Evolutionary conservation across 2,797 vertebrate species (phyloP).

Genomic region (Danio kyathit): DNA sequence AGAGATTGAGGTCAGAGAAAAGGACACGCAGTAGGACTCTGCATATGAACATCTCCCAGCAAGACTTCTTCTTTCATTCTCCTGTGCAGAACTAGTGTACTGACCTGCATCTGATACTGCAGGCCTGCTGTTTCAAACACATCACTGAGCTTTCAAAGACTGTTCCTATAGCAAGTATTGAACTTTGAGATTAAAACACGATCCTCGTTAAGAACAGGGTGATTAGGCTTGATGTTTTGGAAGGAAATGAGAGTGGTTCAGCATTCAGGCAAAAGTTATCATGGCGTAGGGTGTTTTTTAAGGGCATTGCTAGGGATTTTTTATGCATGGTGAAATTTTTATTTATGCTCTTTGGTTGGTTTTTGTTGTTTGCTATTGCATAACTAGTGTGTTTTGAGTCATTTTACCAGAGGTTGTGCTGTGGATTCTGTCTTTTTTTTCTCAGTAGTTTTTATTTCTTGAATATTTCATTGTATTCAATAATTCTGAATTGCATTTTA

Average conservation of each 20-base stretch:
- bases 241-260: neutral
- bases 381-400: too few species aligned
- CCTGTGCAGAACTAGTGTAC: neutral
- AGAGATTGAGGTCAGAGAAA: conserved; percentile 36
- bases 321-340: neutral
- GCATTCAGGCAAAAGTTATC: neutral
- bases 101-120: neutral
- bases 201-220: neutral
- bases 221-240: neutral
- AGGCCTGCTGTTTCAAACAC: conserved; percentile 5
- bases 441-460: too few species aligned
- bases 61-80: neutral
- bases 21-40: conserved; percentile 22
- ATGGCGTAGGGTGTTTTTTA: neutral
- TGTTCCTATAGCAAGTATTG: neutral
- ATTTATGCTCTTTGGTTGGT: neutral
- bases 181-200: neutral
- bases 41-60: conserved; percentile 17
- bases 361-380: neutral
- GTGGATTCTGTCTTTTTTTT: too few species aligned
- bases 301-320: neutral
- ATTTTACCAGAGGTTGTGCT: too few species aligned
- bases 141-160: neutral
- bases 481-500: too few species aligned
- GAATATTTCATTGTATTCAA: too few species aligned